Evolutionary conservation across 2,797 vertebrate genomes (phyloP), one percentile per base, ranked within the genome.

Genomic region (Protosalanx chinensis): DNA sequence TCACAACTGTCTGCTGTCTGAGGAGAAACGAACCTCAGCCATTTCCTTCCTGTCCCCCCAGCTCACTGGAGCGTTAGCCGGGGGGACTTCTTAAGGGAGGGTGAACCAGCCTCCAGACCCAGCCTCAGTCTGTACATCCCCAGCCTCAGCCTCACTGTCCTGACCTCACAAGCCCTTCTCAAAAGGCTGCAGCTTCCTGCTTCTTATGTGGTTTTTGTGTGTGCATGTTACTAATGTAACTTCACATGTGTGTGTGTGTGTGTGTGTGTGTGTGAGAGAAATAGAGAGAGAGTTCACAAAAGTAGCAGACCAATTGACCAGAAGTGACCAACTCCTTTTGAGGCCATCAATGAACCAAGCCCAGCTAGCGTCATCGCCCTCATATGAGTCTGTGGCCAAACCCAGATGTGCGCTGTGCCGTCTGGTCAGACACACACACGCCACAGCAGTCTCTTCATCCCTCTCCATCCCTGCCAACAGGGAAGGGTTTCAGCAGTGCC

Each of bases 401-500:
- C 57, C 57, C 20, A 6, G 15, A 5, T 64, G 29, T 5, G 18
- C 30, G 15, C 33, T 7, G 30, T 33, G 5, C 32, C 18, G 62
- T 64, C 62, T 32, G 33, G 61, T 18, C 6, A 32, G 29, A 63
- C 61, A n/a, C 5, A 3, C 15, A 12, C 37, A 41, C n/a, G n/a
- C 7, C 37, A 41, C 8, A 41, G 8, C 37, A 12, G 37, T 7
- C 37, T 64, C 74, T 60, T 77, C n/a, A 70, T 81, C 80, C 79
- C 57, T 58, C 57, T 8, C 57, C 23, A 18, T 58, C 8, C 76
- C 75, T 71, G 80, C 77, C 80, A 76, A 51, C 79, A 82, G 37
- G 76, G 70, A 86, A 83, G 75, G 85, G 76, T 83, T 81, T 82
- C 78, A 80, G 75, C 82, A 71, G 69, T 79, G 82, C 83, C 80